Evolutionary conservation across 2,888 invertebrate species (phyloP), one percentile per base, ranked within the genome.

Genomic region (Agrochola circellaris): DNA sequence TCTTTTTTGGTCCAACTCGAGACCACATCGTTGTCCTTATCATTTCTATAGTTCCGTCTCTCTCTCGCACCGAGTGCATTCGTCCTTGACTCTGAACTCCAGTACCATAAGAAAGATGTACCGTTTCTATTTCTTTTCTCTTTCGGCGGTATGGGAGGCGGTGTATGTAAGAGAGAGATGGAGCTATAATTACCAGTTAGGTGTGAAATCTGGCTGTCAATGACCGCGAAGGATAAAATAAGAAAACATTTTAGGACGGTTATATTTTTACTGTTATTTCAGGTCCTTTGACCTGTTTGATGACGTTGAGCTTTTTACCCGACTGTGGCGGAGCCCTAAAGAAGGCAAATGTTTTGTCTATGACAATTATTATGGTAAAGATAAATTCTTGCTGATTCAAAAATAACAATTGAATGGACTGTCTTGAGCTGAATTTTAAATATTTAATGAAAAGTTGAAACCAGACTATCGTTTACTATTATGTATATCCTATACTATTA

Each of bases 191-290:
- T 93, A 94, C 90, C 91, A 90, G 91, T 88, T 92, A 88, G 89
- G 92, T 92, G 93, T 93, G 90, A 94, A 92, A 92, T 92, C 91
- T 90, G 91, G 86, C 95, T 94, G 96, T 96, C 96, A 96, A 93
- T 95, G 96, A 96, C 96, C 96, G 94, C 80, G 89, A 92, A 95
- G 95, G 95, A 95, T 93, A 94, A 94, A 94, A 93, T 92, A 93
- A 93, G 92, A 93, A 91, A 92, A 90, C 85, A 89, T 89, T 84
- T 88, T 83, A 83, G 85, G 88, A 92, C 92, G 89, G 93, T 92
- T 93, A 91, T 90, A 79, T 91, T 92, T 87, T 91, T 92, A 93
- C 93, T 88, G 93, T 95, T 94, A 93, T 83, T 61, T 89, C 42
- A 85, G 69, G 91, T 94, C 95, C 94, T 94, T 92, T 92, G 92